Evolutionary conservation across 2,888 invertebrate genomes (phyloP), one percentile per base, ranked within the genome.

Genomic region (Bembecia ichneumoniformis): DNA sequence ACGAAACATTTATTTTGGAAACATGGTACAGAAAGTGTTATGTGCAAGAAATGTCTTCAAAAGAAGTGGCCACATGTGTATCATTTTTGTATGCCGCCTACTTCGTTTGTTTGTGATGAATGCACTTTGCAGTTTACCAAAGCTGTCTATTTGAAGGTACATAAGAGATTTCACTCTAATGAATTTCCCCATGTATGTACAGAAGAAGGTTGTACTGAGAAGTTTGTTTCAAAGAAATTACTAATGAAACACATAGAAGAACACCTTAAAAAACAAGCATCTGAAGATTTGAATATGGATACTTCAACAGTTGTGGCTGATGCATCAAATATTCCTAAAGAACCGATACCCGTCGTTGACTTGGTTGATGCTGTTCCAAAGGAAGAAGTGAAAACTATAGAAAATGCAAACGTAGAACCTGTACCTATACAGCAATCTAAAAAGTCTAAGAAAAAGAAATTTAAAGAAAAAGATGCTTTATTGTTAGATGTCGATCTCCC

Each of bases 51-150:
- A 65, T 96, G 96, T 73, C 77, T 95, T 48, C 95, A 96, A 66
- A 96, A 96, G 68, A 95, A 95, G 64, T 96, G 96, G 96, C 95
- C 95, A 0, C 95, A 96, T 75, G 93, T 96, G 4, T 96, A 96
- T 81, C 96, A 96, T 71, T 96, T 96, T 66, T 96, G 96, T 71
- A 90, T 93, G 56, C 96, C 96, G 43, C 95, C 96, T 3, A 79
- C 89, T 9, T 88, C 90, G 50, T 96, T 96, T 73, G 81, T 88
- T 1, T 96, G 96, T 79, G 96, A 96, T 59, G 92, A 94, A 66
- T 96, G 96, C 70, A 91, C 89, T 66, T 83, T 91, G 43, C 91
- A 89, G 54, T 95, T 96, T 66, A 89, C 92, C 3, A 91, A 87
- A 63, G 94, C 96, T 5, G 93, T 94, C 43, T 91, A 91, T 44